Conservation (phyloP, 2,797 vertebrate genomes). For the Choloepus didactylus region DNA sequence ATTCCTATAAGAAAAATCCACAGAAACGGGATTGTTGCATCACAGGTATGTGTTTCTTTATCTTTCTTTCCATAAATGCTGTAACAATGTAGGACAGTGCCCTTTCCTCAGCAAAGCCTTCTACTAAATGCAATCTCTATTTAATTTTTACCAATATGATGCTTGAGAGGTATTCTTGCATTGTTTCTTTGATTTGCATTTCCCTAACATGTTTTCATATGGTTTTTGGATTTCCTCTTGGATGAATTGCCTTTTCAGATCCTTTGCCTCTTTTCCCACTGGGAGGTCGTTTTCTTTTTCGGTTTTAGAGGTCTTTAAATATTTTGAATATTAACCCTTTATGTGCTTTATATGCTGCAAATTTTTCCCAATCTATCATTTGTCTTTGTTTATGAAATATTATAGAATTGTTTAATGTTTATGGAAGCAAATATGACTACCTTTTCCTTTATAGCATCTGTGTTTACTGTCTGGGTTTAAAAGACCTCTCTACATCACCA, state of each 20-base stretch:
- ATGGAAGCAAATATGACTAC: neutral
- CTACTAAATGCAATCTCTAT: neutral
- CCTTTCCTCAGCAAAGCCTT: neutral
- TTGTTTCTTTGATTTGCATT: conserved; percentile 19
- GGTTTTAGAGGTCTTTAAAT: conserved; percentile 50
- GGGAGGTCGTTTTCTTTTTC: conserved; percentile 1
- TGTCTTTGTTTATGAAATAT: conserved; percentile 21
- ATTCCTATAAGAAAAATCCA: neutral
- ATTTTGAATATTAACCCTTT: conserved; percentile 39
- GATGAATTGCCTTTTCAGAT: neutral
- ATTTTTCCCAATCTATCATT: conserved; percentile 1
- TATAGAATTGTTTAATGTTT: neutral
- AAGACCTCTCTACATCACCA: neutral
- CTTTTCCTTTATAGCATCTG: neutral
- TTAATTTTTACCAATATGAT: neutral
- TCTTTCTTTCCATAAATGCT: neutral
- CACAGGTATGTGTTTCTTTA: neutral
- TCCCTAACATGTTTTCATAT: neutral
- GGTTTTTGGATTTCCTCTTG: neutral
- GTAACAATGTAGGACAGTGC: neutral
- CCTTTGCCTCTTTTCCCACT: conserved; percentile 38
- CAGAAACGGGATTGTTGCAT: neutral
- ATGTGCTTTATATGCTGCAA: neutral
- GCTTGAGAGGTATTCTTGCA: neutral
- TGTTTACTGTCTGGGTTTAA: neutral